A percentile compares a stretch with the other conserved stretches of the same genome.
Evolutionary conservation across 2,113 vertebrate species (phyloP).

Genomic region (Paramormyrops kingsleyae): DNA sequence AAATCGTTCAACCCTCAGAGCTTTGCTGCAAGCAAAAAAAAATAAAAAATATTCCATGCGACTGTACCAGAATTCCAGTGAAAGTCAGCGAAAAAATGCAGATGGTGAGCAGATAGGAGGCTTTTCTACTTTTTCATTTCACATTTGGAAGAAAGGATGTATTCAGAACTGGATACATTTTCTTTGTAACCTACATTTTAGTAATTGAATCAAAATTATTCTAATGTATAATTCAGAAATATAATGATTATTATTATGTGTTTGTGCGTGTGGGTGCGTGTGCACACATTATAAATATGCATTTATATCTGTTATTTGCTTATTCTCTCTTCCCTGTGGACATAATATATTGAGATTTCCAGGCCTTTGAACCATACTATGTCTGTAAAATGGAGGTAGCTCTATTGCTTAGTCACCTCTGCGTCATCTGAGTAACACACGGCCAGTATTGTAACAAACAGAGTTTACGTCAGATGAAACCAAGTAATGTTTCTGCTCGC

Average conservation of each 20-base stretch:
- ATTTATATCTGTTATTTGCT: background rate
- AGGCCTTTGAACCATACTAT: background rate
- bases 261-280: background rate
- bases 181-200: background rate
- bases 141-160: background rate
- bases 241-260: background rate
- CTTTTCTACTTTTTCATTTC: background rate
- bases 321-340: background rate
- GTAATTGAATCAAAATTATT: background rate
- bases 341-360: background rate
- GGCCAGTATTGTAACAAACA: background rate
- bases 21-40: background rate
- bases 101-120: background rate
- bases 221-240: background rate
- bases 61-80: background rate
- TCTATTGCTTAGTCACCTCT: background rate
- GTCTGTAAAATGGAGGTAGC: background rate
- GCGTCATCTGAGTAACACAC: background rate
- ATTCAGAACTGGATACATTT: background rate
- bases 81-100: background rate
- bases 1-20: background rate
- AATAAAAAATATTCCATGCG: background rate
- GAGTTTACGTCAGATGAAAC: background rate
- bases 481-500: background rate
- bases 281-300: background rate